phyloP scores from a whole-genome alignment of 2,113 vertebrate species.

The Chaetura pelagica region DNA sequence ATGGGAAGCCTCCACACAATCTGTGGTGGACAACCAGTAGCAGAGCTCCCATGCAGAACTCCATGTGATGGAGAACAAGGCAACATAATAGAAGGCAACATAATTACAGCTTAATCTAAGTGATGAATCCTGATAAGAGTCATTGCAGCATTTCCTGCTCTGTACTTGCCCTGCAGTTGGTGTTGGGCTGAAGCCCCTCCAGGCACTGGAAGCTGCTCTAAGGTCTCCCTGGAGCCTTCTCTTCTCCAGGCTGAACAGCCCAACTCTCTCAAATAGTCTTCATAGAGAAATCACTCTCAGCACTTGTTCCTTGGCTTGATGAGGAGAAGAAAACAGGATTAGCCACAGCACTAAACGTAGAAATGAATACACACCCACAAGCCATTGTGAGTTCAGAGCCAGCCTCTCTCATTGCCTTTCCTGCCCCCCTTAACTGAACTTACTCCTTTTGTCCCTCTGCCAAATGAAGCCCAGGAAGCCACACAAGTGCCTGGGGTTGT shows the following conservation, averaged over 20 bases:
- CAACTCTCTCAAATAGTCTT: too few species aligned
- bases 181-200: too few species aligned
- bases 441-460: background rate
- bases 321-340: background rate
- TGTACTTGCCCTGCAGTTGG: rapidly evolving
- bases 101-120: background rate
- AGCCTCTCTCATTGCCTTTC: background rate
- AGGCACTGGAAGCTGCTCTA: too few species aligned
- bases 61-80: rapidly evolving
- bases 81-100: background rate
- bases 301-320: background rate
- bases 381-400: background rate
- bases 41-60: background rate
- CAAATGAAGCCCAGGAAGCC: background rate
- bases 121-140: background rate
- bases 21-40: rapidly evolving
- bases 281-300: background rate
- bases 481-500: background rate
- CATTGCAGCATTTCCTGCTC: background rate
- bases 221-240: too few species aligned
- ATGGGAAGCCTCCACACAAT: background rate
- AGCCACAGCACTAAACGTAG: background rate
- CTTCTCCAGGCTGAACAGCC: too few species aligned
- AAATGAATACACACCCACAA: background rate
- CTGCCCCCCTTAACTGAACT: background rate